A percentile compares a stretch with the other conserved stretches of the same genome.
These are phyloP conservation scores for Cuculus canorus DNA, from an alignment of 2,797 vertebrate genomes.

Conservation along the genomic window DNA sequence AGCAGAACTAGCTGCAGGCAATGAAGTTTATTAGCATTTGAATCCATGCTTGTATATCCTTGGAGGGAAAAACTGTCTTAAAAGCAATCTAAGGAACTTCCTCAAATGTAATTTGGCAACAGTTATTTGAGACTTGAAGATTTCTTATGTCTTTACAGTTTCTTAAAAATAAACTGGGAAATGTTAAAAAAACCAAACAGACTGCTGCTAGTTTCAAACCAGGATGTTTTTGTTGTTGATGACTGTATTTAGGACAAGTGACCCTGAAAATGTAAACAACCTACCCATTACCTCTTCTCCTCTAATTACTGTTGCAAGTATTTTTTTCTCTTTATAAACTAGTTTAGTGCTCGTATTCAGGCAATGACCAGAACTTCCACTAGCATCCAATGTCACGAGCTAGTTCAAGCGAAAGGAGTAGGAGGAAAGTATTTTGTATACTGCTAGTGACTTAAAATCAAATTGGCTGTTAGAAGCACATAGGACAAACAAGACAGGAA, in stretches of 20 bases:
- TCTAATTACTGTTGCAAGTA: conserved; percentile 22
- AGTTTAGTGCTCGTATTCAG: neutral
- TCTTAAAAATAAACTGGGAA: conserved; percentile 17
- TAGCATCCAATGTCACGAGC: neutral
- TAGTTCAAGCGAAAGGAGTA: neutral
- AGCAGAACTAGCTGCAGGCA: conserved; percentile 39
- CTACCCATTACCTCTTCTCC: neutral
- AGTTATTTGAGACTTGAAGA: conserved; percentile 3
- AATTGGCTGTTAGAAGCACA: neutral
- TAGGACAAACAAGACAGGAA: neutral
- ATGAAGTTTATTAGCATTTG: conserved; percentile 36
- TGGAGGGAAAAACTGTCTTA: neutral
- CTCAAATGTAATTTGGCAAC: conserved; percentile 25
- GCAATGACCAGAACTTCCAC: neutral
- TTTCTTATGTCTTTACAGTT: neutral
- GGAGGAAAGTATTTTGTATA: neutral
- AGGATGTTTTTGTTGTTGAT: conserved; percentile 58
- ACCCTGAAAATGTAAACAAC: conserved; percentile 46
- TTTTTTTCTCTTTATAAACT: neutral
- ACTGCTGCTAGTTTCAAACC: conserved; percentile 33
- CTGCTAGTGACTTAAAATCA: neutral
- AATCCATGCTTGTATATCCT: conserved; percentile 12
- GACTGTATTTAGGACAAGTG: conserved; percentile 43
- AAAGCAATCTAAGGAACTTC: conserved; percentile 36
- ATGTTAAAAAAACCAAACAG: neutral